These are phyloP conservation scores for Spicauda simplicius DNA, from an alignment of 2,888 invertebrate genomes.

Conservation along the genomic window DNA sequence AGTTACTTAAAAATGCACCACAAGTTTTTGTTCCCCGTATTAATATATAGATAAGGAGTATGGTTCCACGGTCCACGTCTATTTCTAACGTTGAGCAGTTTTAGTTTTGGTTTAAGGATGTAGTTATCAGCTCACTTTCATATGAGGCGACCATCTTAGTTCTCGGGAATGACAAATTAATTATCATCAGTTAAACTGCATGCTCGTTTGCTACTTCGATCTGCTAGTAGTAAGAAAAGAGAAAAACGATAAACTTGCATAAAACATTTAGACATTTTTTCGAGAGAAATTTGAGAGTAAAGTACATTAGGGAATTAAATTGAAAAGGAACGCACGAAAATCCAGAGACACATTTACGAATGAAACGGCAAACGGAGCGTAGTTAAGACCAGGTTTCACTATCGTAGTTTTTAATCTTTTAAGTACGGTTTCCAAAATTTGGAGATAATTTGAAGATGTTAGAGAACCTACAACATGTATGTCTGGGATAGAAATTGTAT, in stretches of 20 bases:
- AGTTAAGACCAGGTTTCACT: conserved; percentile 30
- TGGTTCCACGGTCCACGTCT: no score
- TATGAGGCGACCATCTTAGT: no score
- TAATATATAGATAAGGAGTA: no score
- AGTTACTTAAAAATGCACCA: no score
- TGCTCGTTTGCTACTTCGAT: no score
- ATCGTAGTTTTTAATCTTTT: conserved; percentile 33
- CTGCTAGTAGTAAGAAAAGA: no score
- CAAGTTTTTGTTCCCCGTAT: no score
- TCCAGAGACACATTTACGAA: conserved; percentile 34
- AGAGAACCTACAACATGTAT: neutral
- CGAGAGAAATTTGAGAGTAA: conserved; percentile 5
- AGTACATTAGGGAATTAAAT: conserved; percentile 30
- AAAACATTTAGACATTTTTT: neutral
- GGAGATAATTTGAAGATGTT: conserved; percentile 2
- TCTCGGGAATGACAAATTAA: no score
- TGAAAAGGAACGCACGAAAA: conserved; percentile 34
- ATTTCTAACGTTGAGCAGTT: no score
- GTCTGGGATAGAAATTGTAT: neutral
- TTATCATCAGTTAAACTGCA: no score
- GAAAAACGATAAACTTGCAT: neutral
- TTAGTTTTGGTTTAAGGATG: no score
- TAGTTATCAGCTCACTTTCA: no score
- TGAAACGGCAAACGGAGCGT: conserved; percentile 27
- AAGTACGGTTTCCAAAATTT: conserved; percentile 26